These are phyloP conservation scores for Dusona sp. DNA, from an alignment of 2,888 invertebrate genomes.

Conservation along the genomic window DNA sequence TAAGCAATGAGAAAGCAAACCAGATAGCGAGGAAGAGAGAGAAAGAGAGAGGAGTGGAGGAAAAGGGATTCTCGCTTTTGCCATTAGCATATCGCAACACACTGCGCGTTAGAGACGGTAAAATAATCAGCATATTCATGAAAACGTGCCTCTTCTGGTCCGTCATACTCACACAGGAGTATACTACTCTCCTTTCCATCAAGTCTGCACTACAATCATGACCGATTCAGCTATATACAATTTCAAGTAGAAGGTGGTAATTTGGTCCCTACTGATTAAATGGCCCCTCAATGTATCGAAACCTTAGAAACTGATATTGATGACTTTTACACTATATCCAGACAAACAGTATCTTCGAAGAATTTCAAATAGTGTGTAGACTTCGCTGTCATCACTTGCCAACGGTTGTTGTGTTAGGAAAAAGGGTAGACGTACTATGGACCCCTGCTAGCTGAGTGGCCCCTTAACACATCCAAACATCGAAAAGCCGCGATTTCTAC, in stretches of 20 bases:
- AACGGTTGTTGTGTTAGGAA: no score
- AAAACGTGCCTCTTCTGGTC: constrained; percentile 61
- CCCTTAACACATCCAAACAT: no score
- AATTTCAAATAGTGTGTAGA: no score
- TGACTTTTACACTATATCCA: not conserved
- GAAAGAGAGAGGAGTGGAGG: not conserved
- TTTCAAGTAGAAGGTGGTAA: not conserved
- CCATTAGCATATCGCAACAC: constrained; percentile 66
- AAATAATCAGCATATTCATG: constrained; percentile 79
- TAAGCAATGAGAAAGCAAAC: not conserved
- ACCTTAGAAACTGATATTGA: not conserved
- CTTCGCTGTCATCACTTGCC: no score
- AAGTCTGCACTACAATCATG: constrained; percentile 17
- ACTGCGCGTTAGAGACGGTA: constrained; percentile 53
- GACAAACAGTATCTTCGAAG: no score
- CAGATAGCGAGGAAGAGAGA: not conserved
- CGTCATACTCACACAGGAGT: constrained; percentile 12
- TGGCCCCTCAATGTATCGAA: not conserved
- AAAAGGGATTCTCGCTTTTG: constrained; percentile 32
- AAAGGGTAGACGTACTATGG: no score
- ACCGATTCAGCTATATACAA: not conserved
- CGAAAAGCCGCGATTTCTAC: not conserved
- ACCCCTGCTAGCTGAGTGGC: no score
- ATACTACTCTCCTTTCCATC: not conserved
- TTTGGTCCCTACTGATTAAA: not conserved